Percentiles rank a stretch among this genome's conserved stretches.
Conservation (phyloP, 2,797 vertebrate genomes). For the Caiman crocodilus region DNA sequence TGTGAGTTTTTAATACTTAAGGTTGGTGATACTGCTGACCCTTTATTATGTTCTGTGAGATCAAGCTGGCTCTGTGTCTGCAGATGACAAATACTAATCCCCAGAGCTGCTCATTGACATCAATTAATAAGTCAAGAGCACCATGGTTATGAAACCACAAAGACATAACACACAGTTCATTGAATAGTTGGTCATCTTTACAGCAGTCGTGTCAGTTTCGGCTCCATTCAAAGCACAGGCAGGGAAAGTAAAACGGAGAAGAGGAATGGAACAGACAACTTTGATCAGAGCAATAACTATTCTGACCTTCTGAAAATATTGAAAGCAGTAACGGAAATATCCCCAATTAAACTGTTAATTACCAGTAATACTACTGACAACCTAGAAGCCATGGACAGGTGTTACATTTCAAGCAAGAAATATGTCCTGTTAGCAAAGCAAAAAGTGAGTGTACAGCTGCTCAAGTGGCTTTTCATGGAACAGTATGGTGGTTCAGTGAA, state of each 20-base stretch:
- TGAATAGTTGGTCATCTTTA: background rate
- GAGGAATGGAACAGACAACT: background rate
- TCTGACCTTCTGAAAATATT: background rate
- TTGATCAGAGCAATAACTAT: background rate
- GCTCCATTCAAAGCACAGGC: background rate
- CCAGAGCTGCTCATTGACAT: background rate
- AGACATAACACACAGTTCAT: background rate
- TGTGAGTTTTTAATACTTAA: background rate
- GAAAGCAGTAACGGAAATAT: background rate
- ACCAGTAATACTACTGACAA: background rate
- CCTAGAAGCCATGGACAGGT: too few relatives aligned
- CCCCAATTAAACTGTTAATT: background rate
- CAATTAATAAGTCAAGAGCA: background rate
- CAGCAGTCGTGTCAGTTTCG: background rate
- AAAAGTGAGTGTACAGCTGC: too few relatives aligned
- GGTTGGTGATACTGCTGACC: background rate
- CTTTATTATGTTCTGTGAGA: background rate
- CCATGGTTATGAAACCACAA: background rate
- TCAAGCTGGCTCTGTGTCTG: background rate
- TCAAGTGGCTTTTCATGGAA: too few relatives aligned
- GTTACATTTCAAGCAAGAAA: too few relatives aligned
- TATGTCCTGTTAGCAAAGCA: too few relatives aligned
- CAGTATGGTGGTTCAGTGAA: too few relatives aligned
- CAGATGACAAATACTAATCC: background rate
- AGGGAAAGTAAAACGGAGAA: background rate